Base-by-base conservation (phyloP, 1,140 invertebrate genomes). In the Mercenaria mercenaria region DNA sequence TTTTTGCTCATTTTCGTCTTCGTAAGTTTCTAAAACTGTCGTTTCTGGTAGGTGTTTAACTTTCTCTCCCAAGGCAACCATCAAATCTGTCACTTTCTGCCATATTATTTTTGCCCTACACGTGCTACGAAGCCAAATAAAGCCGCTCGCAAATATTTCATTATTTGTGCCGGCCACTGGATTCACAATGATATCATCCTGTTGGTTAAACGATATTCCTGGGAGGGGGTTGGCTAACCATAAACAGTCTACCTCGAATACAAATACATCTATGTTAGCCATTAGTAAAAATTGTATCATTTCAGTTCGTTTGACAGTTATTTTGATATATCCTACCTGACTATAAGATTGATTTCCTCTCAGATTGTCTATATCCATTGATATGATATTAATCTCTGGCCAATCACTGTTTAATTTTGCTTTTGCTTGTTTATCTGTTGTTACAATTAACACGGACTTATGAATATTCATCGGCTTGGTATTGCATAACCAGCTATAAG, bases 201-300 rank as follows among this genome's bases (percentile, higher is more conserved):
- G 47, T 20, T 43, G 8, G n/a, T 82, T 0, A 32, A 52, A 67
- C 26, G 79, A 56, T 47, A 92, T 64, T 6, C 37, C 37, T 32
- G 90, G 81, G 43, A 93, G 67, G 10, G 92, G 92, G 64, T 93
- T 91, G 61, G 69, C 72, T n/a, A 94, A 37, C 93, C 93, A 94
- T 2, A 94, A 34, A 77, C 93, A 94, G 77, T 94, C 93, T 29
- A 94, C 93, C 72, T 94, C 93, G 88, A 94, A 94, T 2, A 94
- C 64, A 47, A 94, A 92, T 15, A 94, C 84, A 50, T 88, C 88
- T 32, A 94, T 67, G 18, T 91, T 43, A 52, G 82, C 37, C 47
- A 90, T 76, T 15, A 94, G n/a, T 18, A 94, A 72, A n/a, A 67
- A 43, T 23, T 89, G 34, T 20, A 94, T 50, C 34, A 91, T 72